These are phyloP conservation scores for Chiridota heheva DNA, from an alignment of 35 echinoderm and acorn worm species.

Conservation along the genomic window DNA sequence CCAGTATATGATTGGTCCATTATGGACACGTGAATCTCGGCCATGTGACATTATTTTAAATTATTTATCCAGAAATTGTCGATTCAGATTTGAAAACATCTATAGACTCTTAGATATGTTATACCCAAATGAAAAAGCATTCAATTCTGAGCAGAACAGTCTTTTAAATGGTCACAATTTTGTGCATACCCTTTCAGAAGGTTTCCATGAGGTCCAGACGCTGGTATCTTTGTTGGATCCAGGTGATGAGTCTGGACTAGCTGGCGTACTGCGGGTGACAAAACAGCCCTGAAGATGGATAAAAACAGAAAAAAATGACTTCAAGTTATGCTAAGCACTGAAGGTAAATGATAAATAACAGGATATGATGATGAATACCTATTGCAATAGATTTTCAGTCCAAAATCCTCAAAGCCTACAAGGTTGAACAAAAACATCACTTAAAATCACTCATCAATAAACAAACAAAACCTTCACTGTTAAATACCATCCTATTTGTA, in stretches of 20 bases:
- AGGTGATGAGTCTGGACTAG: conserved; percentile 70
- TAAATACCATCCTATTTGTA: too few species aligned
- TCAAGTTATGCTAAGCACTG: background rate
- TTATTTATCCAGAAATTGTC: too few species aligned
- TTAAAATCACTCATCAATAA: too few species aligned
- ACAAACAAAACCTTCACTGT: too few species aligned
- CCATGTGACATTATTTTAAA: too few species aligned
- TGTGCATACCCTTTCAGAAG: conserved; percentile 84
- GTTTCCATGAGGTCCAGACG: conserved; percentile 73
- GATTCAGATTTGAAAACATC: too few species aligned
- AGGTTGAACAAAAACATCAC: too few species aligned
- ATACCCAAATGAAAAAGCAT: background rate
- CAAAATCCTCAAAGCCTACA: too few species aligned
- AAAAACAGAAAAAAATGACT: background rate
- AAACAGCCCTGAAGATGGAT: conserved; percentile 27
- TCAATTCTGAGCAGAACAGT: background rate
- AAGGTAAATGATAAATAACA: background rate
- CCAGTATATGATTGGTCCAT: too few species aligned
- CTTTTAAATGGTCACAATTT: background rate
- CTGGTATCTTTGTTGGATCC: conserved; percentile 36
- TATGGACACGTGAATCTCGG: too few species aligned
- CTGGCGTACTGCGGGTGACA: conserved; percentile 87
- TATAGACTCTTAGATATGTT: too few species aligned
- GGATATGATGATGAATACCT: background rate
- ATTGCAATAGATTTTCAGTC: too few species aligned